Evolutionary conservation across 2,797 vertebrate species (phyloP).

Genomic region (Leucoraja ocellata): DNA sequence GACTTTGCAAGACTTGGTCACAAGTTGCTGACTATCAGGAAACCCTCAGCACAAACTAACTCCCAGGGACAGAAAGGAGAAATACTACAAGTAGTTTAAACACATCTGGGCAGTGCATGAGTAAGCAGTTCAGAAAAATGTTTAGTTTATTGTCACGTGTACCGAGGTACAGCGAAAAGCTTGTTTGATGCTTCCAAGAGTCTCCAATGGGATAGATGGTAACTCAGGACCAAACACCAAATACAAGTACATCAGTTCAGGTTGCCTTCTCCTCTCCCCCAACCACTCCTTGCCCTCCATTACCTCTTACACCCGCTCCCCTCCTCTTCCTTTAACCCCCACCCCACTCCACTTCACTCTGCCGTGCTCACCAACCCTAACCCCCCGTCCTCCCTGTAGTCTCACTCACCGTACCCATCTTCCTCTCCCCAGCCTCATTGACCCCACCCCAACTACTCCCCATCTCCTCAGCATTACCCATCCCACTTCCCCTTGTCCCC

Average conservation of each 20-base stretch:
- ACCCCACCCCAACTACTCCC: not conserved
- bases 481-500: not conserved
- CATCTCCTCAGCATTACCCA: not conserved
- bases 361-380: not conserved
- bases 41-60: not conserved
- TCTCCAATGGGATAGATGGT: too few relatives aligned
- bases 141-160: too few relatives aligned
- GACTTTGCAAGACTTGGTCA: not conserved
- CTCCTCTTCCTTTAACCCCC: too few relatives aligned
- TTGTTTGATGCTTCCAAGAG: too few relatives aligned
- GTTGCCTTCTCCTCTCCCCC: too few relatives aligned
- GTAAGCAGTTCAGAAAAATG: not conserved
- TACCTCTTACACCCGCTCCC: too few relatives aligned
- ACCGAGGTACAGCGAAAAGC: too few relatives aligned
- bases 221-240: too few relatives aligned
- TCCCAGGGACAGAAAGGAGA: not conserved
- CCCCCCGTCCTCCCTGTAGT: not conserved
- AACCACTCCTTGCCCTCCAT: too few relatives aligned
- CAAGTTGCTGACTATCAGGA: not conserved
- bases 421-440: not conserved
- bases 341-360: not conserved
- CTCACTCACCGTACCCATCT: not conserved
- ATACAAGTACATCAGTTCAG: too few relatives aligned
- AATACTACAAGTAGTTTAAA: not conserved
- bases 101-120: not conserved